These are phyloP conservation scores for Dermolepida albohirtum DNA, from an alignment of 2,888 invertebrate species.

Conservation along the genomic window DNA sequence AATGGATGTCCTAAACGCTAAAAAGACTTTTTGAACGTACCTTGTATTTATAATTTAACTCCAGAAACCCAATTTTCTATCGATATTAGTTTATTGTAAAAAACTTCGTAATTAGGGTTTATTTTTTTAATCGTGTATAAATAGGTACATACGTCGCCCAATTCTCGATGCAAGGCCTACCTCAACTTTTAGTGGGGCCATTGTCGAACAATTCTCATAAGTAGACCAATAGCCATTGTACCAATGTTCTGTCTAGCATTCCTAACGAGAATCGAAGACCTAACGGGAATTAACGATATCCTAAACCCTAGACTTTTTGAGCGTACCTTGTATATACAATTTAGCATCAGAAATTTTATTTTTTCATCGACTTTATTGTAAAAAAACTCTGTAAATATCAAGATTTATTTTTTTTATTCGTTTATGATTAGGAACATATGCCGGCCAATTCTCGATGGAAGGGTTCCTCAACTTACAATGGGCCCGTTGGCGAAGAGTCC, in stretches of 20 bases:
- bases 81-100: no score
- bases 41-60: no score
- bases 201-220: conserved; percentile 88
- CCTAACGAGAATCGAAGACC: conserved; percentile 74
- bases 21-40: no score
- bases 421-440: conserved; percentile 78
- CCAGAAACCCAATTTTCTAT: no score
- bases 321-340: no score
- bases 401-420: no score
- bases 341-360: no score
- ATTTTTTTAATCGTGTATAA: no score
- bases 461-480: conserved; percentile 87
- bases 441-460: conserved; percentile 92
- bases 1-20: no score
- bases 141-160: conserved; percentile 73
- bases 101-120: no score
- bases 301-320: conserved; percentile 90
- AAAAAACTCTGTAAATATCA: no score
- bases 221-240: conserved; percentile 84
- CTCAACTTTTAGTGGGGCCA: conserved; percentile 85
- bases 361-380: no score
- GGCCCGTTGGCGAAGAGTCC: conserved; percentile 88
- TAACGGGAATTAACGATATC: conserved; percentile 86
- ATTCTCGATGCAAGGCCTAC: conserved; percentile 91
- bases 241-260: conserved; percentile 79